phyloP scores from a whole-genome alignment of 1,140 invertebrate genomes.

The Euwallacea similis region DNA sequence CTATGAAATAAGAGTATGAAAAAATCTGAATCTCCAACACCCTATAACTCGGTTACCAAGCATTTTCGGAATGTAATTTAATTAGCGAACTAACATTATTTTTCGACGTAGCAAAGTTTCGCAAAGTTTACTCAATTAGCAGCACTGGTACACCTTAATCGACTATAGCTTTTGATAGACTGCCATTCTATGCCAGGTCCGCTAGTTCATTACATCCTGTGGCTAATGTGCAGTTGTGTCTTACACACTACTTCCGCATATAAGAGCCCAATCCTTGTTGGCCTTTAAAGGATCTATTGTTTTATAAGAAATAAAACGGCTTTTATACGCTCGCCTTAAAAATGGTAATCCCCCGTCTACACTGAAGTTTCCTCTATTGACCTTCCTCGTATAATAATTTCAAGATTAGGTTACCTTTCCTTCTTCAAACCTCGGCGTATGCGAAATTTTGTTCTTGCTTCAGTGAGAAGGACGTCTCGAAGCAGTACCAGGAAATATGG shows the following conservation, averaged over 20 bases:
- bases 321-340: too few relatives aligned
- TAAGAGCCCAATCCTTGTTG: background rate
- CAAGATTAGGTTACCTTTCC: background rate
- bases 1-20: too few relatives aligned
- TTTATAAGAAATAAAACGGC: too few relatives aligned
- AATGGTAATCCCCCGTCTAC: too few relatives aligned
- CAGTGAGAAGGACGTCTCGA: constrained; percentile 25
- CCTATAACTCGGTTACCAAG: too few relatives aligned
- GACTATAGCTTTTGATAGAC: background rate
- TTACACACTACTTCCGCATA: background rate
- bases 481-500: constrained; percentile 14
- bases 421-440: constrained; percentile 7
- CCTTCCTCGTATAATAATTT: too few relatives aligned
- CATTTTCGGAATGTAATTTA: too few relatives aligned
- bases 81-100: too few relatives aligned
- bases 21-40: too few relatives aligned
- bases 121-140: background rate
- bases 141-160: background rate
- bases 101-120: background rate
- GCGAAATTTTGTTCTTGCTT: constrained; percentile 18
- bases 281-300: constrained; percentile 8
- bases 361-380: too few relatives aligned
- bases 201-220: background rate
- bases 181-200: background rate
- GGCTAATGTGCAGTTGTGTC: too few relatives aligned